Evolutionary conservation across 2,113 vertebrate species (phyloP).

Genomic region (Prionailurus viverrinus): DNA sequence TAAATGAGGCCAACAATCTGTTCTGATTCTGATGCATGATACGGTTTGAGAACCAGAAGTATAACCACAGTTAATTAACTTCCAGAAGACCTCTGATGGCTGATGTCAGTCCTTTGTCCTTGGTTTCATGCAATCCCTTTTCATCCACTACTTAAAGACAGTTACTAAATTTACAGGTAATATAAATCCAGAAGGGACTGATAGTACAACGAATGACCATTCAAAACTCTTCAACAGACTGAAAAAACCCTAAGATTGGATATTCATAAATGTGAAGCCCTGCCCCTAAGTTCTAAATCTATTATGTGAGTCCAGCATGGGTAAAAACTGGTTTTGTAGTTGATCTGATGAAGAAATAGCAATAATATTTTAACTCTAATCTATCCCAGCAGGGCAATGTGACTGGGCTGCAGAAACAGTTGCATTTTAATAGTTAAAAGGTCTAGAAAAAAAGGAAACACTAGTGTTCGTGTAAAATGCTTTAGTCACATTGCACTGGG

Average conservation of each 20-base stretch:
- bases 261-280: background rate
- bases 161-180: background rate
- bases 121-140: background rate
- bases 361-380: background rate
- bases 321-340: background rate
- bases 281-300: background rate
- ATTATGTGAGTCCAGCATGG: background rate
- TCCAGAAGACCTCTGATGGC: background rate
- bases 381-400: background rate
- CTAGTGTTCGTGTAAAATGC: background rate
- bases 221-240: background rate
- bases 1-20: background rate
- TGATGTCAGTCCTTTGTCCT: background rate
- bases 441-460: background rate
- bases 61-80: background rate
- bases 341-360: background rate
- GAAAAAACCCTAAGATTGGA: background rate
- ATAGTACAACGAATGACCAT: background rate
- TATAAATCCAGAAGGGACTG: background rate
- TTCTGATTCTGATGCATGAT: background rate
- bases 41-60: background rate
- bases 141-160: background rate
- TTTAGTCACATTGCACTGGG: background rate
- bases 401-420: background rate
- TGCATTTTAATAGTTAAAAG: slow-evolving; percentile 1